These are phyloP conservation scores for Tursiops truncatus DNA, from an alignment of 2,113 vertebrate genomes.

Conservation along the genomic window DNA sequence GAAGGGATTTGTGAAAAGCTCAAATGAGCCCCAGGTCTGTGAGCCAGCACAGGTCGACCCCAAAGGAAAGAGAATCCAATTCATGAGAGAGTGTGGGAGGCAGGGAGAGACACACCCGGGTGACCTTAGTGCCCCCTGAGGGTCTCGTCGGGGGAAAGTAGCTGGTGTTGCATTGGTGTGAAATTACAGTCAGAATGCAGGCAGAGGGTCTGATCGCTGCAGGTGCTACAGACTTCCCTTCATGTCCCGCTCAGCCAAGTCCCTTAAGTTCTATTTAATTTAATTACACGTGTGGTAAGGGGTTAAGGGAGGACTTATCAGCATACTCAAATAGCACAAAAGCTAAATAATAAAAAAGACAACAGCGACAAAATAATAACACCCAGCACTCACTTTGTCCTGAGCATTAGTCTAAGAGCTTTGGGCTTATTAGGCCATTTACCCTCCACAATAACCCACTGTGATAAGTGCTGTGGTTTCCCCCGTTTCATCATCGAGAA, in stretches of 20 bases:
- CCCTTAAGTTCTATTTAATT: background rate
- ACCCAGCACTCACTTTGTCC: background rate
- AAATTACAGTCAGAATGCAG: background rate
- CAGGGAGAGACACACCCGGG: background rate
- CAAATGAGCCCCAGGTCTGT: background rate
- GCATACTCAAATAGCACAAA: background rate
- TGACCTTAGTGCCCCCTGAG: background rate
- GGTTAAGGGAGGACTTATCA: background rate
- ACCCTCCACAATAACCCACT: background rate
- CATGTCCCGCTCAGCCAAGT: background rate
- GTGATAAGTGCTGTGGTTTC: background rate
- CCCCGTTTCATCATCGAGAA: background rate
- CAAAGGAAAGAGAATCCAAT: background rate
- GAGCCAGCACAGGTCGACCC: background rate
- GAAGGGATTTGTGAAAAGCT: background rate
- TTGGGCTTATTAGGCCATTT: background rate
- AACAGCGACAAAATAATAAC: background rate
- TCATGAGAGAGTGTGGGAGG: background rate
- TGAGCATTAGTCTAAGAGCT: background rate
- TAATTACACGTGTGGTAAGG: background rate
- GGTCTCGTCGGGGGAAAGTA: background rate
- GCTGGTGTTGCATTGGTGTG: background rate
- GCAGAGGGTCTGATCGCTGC: background rate
- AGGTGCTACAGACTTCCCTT: background rate
- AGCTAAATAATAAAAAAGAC: background rate